Base-by-base conservation (phyloP, 2,888 invertebrate species). In the Tortrix viridana region DNA sequence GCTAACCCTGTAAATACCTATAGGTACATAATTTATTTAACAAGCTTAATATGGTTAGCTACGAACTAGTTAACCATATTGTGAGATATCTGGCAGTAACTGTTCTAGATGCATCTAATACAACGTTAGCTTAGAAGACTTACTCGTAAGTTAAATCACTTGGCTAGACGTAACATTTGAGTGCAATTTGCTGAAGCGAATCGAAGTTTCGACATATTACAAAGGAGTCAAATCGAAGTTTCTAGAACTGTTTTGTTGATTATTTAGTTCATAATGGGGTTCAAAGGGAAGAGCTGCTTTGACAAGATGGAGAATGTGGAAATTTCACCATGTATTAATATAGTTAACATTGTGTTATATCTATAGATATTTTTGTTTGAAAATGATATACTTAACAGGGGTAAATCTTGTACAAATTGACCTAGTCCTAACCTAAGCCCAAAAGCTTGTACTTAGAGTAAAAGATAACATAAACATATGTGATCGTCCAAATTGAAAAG, bases 271-370 rank as follows among this genome's bases (percentile, higher is more conserved):
- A n/a, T 38, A 38, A n/a, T 38, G n/a, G n/a, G n/a, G n/a, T n/a
- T 41, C n/a, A n/a, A 41, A 16, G 16, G 16, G 41, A 41, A 41
- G 16, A n/a, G 0, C 41, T 41, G n/a, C 16, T n/a, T n/a, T n/a
- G 14, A 74, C 80, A 72, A 82, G 84, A 88, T 88, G 89, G 80
- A 88, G 88, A 85, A 88, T 85, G 84, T 86, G 79, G 79, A 82
- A 86, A 87, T 88, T 86, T 85, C 84, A 84, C 88, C 81, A 75
- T 67, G 74, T 72, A 86, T n/a, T n/a, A n/a, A n/a, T n/a, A n/a
- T n/a, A n/a, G n/a, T n/a, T n/a, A n/a, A n/a, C n/a, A n/a, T n/a
- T n/a, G n/a, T n/a, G n/a, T n/a, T n/a, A n/a, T n/a, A n/a, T n/a
- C n/a, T n/a, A n/a, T n/a, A n/a, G n/a, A n/a, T n/a, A n/a, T n/a